phyloP scores from a whole-genome alignment of 2,888 invertebrate genomes.

The Bombylius major region DNA sequence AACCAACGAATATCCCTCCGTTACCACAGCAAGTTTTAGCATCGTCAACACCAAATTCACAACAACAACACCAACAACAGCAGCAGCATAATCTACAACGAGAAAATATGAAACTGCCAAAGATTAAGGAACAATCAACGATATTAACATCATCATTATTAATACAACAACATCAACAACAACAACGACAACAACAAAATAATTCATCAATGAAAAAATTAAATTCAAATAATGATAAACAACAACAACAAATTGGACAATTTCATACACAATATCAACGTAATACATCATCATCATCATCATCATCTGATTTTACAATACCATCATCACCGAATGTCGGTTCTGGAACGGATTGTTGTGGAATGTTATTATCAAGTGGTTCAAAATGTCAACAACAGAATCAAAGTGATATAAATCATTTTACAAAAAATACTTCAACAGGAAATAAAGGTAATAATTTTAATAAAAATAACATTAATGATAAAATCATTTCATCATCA shows the following conservation, averaged over 20 bases:
- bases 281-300: background rate
- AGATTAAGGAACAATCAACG: background rate
- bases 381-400: conserved; percentile 2
- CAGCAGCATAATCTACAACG: background rate
- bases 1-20: conserved; percentile 37
- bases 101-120: background rate
- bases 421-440: background rate
- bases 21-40: conserved; percentile 20
- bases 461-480: background rate
- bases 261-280: background rate
- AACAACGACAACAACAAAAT: background rate
- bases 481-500: background rate
- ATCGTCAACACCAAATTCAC: background rate
- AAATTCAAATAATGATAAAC: background rate
- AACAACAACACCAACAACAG: background rate
- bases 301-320: background rate
- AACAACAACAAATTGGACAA: background rate
- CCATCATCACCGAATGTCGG: conserved; percentile 13
- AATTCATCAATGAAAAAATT: background rate
- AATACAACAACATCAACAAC: background rate
- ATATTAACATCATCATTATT: background rate
- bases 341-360: conserved; percentile 35
- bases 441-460: no score
- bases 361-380: conserved; percentile 28
- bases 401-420: background rate